A percentile compares a stretch with the other conserved stretches of the same genome.
Conservation (phyloP, 2,888 invertebrate genomes). For the Caenorhabditis imperialis region DNA sequence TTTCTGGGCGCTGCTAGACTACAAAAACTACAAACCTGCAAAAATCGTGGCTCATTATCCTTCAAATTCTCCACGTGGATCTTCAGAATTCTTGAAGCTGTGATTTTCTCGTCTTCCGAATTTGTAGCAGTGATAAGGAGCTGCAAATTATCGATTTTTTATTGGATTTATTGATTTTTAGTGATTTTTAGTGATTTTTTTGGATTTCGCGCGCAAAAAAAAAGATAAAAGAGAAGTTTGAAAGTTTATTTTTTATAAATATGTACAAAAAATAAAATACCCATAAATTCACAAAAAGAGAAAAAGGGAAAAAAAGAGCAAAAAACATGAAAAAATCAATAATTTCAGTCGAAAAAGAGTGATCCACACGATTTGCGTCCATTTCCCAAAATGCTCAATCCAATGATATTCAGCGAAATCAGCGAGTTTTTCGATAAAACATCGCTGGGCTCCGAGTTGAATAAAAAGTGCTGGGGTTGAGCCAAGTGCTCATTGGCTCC, state of each 20-base stretch:
- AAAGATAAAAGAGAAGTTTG: slow-evolving; percentile 23
- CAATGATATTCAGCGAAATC: slow-evolving; percentile 60
- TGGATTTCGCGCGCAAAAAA: not conserved
- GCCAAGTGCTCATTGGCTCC: slow-evolving; percentile 4
- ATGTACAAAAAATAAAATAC: slow-evolving; percentile 8
- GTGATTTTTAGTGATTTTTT: no score
- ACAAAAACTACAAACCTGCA: slow-evolving; percentile 18
- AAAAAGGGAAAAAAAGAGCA: slow-evolving; percentile 14
- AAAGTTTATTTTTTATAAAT: slow-evolving; percentile 13
- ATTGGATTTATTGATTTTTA: no score
- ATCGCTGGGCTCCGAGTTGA: slow-evolving; percentile 22
- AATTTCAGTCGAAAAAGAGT: slow-evolving; percentile 9
- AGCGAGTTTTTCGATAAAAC: slow-evolving; percentile 42
- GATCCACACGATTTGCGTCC: slow-evolving; percentile 35
- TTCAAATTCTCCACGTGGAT: slow-evolving; percentile 39
- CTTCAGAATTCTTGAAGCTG: slow-evolving; percentile 33
- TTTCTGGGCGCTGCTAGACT: no score
- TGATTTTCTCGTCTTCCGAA: slow-evolving; percentile 16
- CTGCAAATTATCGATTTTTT: slow-evolving; percentile 20
- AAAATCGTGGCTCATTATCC: slow-evolving; percentile 40
- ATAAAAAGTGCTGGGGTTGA: slow-evolving; percentile 52
- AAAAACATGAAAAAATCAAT: slow-evolving; percentile 3
- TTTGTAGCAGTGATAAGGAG: slow-evolving; percentile 38
- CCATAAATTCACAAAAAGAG: slow-evolving; percentile 12
- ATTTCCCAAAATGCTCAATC: slow-evolving; percentile 52